Conservation (phyloP, 2,888 invertebrate species). For the Drosophila formosana region DNA sequence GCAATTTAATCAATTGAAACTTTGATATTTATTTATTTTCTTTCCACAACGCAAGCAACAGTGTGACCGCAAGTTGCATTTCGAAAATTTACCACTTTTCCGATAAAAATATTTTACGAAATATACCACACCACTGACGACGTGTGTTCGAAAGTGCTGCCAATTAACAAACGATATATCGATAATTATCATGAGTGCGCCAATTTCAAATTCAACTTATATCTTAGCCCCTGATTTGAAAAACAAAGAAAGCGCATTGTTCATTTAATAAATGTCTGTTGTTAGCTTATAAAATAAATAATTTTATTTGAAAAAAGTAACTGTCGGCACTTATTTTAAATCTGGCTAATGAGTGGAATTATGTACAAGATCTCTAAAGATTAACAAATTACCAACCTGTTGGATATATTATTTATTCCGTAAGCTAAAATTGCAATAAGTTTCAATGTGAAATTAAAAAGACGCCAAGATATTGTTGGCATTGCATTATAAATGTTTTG, state of each 20-base stretch:
- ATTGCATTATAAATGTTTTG: background rate
- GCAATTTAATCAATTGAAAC: background rate
- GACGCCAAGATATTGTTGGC: too few relatives aligned
- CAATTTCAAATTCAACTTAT: background rate
- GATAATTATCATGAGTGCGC: conserved; percentile 3
- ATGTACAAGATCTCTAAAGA: too few relatives aligned
- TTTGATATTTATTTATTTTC: background rate
- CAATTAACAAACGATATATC: conserved; percentile 13
- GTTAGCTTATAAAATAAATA: too few relatives aligned
- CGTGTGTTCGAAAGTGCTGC: conserved; percentile 7
- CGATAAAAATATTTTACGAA: background rate
- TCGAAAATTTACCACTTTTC: background rate
- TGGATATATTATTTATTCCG: background rate
- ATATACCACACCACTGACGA: background rate
- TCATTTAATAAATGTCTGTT: too few relatives aligned
- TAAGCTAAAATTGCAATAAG: background rate
- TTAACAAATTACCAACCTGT: background rate
- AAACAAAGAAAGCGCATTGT: too few relatives aligned
- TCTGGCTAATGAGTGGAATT: too few relatives aligned
- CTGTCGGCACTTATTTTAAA: too few relatives aligned
- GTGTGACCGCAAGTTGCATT: conserved; percentile 35
- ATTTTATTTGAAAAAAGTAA: too few relatives aligned
- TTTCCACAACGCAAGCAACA: background rate
- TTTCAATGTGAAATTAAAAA: too few relatives aligned
- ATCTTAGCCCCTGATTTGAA: background rate